Evolutionary conservation across 2,113 vertebrate species (phyloP).

Genomic region (Eurypyga helias): DNA sequence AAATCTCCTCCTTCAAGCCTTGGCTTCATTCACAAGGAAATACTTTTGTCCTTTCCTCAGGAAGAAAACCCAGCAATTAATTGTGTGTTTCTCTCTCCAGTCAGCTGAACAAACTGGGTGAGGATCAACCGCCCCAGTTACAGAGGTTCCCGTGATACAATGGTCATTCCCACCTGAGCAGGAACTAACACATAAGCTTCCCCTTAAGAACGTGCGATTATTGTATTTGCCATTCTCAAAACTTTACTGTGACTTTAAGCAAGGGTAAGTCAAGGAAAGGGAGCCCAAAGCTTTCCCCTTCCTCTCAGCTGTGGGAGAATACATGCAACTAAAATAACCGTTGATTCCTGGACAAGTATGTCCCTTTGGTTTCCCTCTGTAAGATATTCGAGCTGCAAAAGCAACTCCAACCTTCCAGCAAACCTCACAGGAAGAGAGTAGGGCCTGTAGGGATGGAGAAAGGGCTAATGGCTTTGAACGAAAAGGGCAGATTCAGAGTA

Average conservation of each 20-base stretch:
- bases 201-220: not conserved
- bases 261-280: not conserved
- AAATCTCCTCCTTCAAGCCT: not conserved
- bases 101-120: not conserved
- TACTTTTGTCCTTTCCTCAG: not conserved
- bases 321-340: accelerated
- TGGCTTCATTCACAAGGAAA: not conserved
- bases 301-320: not conserved
- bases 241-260: not conserved
- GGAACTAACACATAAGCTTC: not conserved
- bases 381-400: not conserved
- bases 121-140: not conserved
- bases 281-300: not conserved
- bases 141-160: not conserved
- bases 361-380: not conserved
- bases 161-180: not conserved
- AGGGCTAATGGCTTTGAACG: too few relatives aligned
- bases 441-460: too few relatives aligned
- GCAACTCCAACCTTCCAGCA: not conserved
- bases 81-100: not conserved
- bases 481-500: too few relatives aligned
- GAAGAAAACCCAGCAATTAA: not conserved
- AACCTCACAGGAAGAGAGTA: not conserved
- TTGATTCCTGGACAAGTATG: not conserved
- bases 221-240: not conserved